Evolutionary conservation across 2,888 invertebrate species (phyloP), one percentile per base, ranked within the genome.

Genomic region (Amblyjoppa fuscipennis): DNA sequence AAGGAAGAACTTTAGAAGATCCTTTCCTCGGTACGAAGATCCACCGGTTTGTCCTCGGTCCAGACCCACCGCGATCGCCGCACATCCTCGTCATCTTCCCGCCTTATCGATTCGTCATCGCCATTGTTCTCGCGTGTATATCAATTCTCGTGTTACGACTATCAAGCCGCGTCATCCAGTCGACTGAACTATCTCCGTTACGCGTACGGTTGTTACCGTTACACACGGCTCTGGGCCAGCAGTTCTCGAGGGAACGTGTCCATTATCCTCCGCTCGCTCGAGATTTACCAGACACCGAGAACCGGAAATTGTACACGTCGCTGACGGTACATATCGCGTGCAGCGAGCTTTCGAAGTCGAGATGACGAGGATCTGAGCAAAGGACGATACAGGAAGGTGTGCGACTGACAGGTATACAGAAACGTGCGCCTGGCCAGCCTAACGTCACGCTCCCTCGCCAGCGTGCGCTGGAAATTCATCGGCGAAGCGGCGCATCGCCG

Each of bases 221-320:
- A 59, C 28, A 13, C 28, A 9, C 20, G 3, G 7, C n/a, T 28
- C 25, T 28, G 25, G 59, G 13, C 45, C 53, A 49, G 49, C 45
- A 13, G 45, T 45, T 64, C 69, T 77, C 59, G 49, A 68, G 49
- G 61, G 77, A 56, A 77, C 81, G 81, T 45, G 45, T 81, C 73
- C 71, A 73, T 84, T 81, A 45, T 73, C 73, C 61, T 78, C 84
- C 78, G 45, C 16, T 0, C 45, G 70, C 66, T 11, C 20, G 66
- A 82, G 75, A 85, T 81, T 82, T 79, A 51, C 49, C 68, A 73
- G 69, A 74, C 69, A 68, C 34, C 53, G 61, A 80, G 76, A 73
- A 56, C 73, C 85, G 85, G 85, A 85, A 85, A 85, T 85, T 85
- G 85, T 83, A 83, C 73, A 83, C 85, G 83, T 85, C 76, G 80